These are phyloP conservation scores for Dicranocentrus wangi DNA, from an alignment of 2,888 invertebrate species.

Conservation along the genomic window DNA sequence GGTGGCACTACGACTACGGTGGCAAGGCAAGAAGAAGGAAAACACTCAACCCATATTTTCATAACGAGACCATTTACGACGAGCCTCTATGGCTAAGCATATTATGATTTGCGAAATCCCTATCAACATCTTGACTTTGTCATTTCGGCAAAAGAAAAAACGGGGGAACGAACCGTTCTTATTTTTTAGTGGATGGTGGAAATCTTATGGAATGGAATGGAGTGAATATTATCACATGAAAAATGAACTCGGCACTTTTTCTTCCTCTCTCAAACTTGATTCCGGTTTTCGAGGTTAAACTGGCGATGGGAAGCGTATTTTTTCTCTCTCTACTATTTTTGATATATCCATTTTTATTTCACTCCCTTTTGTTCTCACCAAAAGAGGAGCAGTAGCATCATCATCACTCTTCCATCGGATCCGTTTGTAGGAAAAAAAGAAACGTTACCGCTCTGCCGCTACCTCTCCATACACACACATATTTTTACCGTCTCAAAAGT, in stretches of 20 bases:
- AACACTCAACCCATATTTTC: constrained; percentile 54
- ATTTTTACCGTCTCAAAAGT: constrained; percentile 49
- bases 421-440: too few species aligned
- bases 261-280: not conserved
- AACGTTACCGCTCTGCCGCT: too few species aligned
- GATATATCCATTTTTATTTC: constrained; percentile 50
- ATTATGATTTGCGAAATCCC: constrained; percentile 54
- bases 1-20: too few species aligned
- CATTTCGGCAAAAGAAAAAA: constrained; percentile 19
- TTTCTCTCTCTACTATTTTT: constrained; percentile 28
- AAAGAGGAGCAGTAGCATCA: constrained; percentile 9
- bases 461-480: constrained; percentile 31
- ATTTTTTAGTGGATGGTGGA: not conserved
- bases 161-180: too few species aligned
- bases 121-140: constrained; percentile 47
- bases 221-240: too few species aligned
- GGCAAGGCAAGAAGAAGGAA: constrained; percentile 20
- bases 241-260: constrained; percentile 18
- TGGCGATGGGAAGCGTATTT: constrained; percentile 54
- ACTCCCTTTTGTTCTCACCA: constrained; percentile 17
- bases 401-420: constrained; percentile 41
- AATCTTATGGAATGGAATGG: too few species aligned
- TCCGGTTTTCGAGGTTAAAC: constrained; percentile 9
- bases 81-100: constrained; percentile 20
- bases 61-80: constrained; percentile 53